Evolutionary conservation across 2,797 vertebrate species (phyloP).

Genomic region (Dicrostonyx torquatus): DNA sequence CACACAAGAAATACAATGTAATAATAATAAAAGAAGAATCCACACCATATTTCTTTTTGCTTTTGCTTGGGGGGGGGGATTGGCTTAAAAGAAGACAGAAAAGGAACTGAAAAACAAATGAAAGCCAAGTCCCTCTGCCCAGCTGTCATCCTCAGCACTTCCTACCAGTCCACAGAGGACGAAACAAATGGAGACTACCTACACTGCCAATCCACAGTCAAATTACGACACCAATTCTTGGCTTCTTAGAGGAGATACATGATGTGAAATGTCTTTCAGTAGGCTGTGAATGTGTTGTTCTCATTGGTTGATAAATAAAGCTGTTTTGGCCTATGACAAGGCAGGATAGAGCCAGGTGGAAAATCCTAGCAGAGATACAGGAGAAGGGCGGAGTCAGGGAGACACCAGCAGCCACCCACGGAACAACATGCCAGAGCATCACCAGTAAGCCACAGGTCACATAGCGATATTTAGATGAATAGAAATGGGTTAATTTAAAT

Average conservation of each 20-base stretch:
- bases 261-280: too few relatives aligned
- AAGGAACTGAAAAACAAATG: not conserved
- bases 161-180: not conserved
- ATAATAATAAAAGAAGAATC: not conserved
- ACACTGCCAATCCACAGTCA: not conserved
- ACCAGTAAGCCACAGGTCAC: too few relatives aligned
- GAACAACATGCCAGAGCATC: too few relatives aligned
- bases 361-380: too few relatives aligned
- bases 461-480: too few relatives aligned
- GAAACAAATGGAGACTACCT: not conserved
- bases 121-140: not conserved
- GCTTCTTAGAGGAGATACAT: not conserved
- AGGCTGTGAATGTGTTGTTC: too few relatives aligned
- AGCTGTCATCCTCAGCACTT: not conserved
- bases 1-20: not conserved
- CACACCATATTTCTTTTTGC: constrained; percentile 9
- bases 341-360: too few relatives aligned
- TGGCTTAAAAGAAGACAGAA: not conserved
- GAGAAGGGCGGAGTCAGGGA: too few relatives aligned
- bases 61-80: not conserved
- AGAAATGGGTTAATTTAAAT: too few relatives aligned
- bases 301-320: too few relatives aligned
- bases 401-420: too few relatives aligned
- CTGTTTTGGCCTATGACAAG: too few relatives aligned
- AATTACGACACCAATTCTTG: not conserved